These are phyloP conservation scores for Mesembrinibis cayennensis DNA, from an alignment of 2,113 vertebrate genomes.

Conservation along the genomic window DNA sequence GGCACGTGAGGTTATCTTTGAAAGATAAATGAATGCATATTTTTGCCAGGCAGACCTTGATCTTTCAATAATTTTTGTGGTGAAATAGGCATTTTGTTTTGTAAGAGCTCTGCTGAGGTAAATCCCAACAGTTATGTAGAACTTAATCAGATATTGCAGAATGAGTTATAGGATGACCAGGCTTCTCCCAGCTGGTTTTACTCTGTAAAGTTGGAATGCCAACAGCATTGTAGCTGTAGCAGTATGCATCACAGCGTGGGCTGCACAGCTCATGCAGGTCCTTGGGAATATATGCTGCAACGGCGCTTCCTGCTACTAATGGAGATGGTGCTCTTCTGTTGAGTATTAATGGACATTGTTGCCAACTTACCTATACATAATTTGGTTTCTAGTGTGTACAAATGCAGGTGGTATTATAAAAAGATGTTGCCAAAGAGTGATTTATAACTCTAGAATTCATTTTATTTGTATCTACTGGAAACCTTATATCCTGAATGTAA, in stretches of 20 bases:
- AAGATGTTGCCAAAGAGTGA: background rate
- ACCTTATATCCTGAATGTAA: background rate
- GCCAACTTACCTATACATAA: background rate
- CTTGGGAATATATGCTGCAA: background rate
- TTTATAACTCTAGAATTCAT: background rate
- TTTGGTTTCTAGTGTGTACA: background rate
- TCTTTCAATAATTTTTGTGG: background rate
- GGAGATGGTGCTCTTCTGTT: background rate
- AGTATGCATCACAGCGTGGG: background rate
- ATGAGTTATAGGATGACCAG: background rate
- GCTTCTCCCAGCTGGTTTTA: background rate
- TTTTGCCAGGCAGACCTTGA: background rate
- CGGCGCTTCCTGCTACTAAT: background rate
- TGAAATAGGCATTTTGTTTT: background rate
- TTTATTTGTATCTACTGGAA: background rate
- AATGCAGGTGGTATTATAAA: background rate
- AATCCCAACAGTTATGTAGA: background rate
- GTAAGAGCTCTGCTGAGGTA: background rate
- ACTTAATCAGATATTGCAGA: background rate
- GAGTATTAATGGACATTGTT: background rate
- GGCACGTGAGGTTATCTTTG: background rate
- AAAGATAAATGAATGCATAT: background rate
- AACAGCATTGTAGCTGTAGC: background rate
- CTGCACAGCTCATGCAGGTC: background rate
- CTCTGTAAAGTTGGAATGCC: background rate